phyloP scores from a whole-genome alignment of 2,888 invertebrate genomes.

The Macrophya alboannulata region DNA sequence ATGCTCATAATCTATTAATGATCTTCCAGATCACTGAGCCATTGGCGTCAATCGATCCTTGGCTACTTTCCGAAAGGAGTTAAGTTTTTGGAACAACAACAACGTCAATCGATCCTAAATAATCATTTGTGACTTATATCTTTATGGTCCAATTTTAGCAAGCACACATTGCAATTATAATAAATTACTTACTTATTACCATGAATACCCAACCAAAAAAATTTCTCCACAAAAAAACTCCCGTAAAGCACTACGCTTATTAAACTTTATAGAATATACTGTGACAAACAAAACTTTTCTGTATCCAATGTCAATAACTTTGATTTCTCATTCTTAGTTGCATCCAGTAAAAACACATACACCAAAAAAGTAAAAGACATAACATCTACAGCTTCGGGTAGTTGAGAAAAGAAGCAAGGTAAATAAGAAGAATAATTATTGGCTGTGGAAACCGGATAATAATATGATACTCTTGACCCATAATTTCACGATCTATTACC shows the following conservation, averaged over 20 bases:
- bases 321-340: background rate
- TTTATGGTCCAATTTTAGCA: too few relatives aligned
- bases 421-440: background rate
- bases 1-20: background rate
- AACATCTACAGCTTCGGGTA: too few relatives aligned
- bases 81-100: too few relatives aligned
- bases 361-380: background rate
- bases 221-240: too few relatives aligned
- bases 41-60: too few relatives aligned
- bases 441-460: background rate
- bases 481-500: background rate
- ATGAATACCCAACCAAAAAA: too few relatives aligned
- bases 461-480: background rate
- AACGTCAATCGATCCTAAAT: too few relatives aligned
- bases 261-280: background rate
- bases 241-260: background rate
- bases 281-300: background rate
- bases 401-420: background rate
- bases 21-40: too few relatives aligned
- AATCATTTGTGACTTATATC: too few relatives aligned
- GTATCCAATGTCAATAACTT: background rate
- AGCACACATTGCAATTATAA: too few relatives aligned
- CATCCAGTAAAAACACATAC: background rate
- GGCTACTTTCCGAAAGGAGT: too few relatives aligned
- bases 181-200: background rate